These are phyloP conservation scores for Heliothis virescens DNA, from an alignment of 1,140 invertebrate species.

Conservation along the genomic window DNA sequence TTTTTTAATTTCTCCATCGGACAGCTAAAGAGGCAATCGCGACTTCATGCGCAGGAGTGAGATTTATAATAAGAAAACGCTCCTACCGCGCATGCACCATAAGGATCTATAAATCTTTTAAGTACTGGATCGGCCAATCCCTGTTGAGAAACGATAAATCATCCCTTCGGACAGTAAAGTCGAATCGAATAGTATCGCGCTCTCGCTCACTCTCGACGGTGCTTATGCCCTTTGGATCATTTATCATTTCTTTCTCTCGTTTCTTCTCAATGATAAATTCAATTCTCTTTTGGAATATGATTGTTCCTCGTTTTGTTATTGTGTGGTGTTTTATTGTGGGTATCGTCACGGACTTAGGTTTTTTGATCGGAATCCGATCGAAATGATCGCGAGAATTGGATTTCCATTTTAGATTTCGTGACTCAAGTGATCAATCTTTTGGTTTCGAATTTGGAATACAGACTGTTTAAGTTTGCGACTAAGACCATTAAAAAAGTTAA, in stretches of 20 bases:
- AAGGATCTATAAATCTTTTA: conserved; percentile 84
- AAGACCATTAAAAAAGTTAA: conserved; percentile 26
- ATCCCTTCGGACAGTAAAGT: conserved; percentile 76
- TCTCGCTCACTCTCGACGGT: conserved; percentile 73
- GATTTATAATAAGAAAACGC: conserved; percentile 84
- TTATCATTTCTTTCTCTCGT: conserved; percentile 84
- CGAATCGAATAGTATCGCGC: conserved; percentile 67
- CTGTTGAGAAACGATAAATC: conserved; percentile 85
- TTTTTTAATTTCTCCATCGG: conserved; percentile 79
- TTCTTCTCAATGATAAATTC: conserved; percentile 85
- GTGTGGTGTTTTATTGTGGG: conserved; percentile 82
- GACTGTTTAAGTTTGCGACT: conserved; percentile 56
- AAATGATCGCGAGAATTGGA: conserved; percentile 84
- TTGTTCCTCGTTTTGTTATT: conserved; percentile 84
- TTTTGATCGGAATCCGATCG: conserved; percentile 84
- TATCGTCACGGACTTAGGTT: conserved; percentile 82
- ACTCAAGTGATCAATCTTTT: conserved; percentile 76
- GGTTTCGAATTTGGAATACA: conserved; percentile 52
- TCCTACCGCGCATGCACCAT: conserved; percentile 82
- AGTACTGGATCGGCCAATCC: conserved; percentile 84
- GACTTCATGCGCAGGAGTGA: conserved; percentile 81
- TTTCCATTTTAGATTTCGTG: conserved; percentile 82
- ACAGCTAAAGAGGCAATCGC: conserved; percentile 75
- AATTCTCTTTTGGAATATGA: conserved; percentile 85
- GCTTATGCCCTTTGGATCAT: conserved; percentile 72